Conservation (phyloP, 2,113 vertebrate genomes). For the Heptranchias perlo region DNA sequence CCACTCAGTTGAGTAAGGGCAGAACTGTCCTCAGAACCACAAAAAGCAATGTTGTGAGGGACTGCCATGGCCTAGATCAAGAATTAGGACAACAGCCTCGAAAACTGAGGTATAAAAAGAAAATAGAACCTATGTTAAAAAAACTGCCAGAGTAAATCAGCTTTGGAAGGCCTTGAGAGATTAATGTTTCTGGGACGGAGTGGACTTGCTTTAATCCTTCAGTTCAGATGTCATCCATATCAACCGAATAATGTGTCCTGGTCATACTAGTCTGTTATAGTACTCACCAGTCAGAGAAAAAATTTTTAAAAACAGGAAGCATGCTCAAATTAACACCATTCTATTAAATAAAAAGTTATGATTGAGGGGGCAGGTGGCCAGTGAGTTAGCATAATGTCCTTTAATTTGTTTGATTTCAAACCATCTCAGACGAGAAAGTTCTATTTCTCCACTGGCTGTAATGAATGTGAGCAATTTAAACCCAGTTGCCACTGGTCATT, state of each 20-base stretch:
- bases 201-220: not conserved
- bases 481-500: not conserved
- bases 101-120: not conserved
- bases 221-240: not conserved
- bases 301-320: not conserved
- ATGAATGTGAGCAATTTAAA: not conserved
- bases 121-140: not conserved
- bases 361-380: not conserved
- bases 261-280: not conserved
- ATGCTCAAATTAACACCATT: not conserved
- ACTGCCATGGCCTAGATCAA: not conserved
- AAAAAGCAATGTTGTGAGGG: not conserved
- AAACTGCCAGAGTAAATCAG: not conserved
- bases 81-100: not conserved
- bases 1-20: not conserved
- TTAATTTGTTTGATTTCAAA: not conserved
- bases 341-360: not conserved
- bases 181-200: not conserved
- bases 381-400: not conserved
- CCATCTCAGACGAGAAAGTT: not conserved
- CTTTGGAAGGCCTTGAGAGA: not conserved
- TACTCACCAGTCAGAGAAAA: not conserved
- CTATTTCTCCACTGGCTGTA: not conserved
- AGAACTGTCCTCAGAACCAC: not conserved
- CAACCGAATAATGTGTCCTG: not conserved